A percentile compares a stretch with the other conserved stretches of the same genome.
Conservation (phyloP, 2,113 vertebrate genomes). For the Sterrhoptilus dennistouni region DNA sequence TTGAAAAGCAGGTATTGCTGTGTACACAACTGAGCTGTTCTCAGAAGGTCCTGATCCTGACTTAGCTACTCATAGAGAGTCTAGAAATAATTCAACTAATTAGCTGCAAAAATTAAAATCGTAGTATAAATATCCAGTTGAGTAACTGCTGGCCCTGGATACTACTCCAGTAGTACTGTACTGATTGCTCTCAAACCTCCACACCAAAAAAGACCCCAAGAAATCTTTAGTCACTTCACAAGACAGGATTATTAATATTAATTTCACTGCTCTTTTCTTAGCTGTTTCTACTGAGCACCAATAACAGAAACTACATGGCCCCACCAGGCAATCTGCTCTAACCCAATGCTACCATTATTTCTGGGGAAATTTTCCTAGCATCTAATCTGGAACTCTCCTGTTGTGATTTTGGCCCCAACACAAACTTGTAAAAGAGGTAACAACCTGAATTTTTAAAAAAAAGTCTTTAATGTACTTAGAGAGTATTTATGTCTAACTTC, state of each 20-base stretch:
- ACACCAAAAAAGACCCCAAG: background rate
- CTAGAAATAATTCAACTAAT: background rate
- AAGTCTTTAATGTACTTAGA: background rate
- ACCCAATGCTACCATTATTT: background rate
- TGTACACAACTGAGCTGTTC: background rate
- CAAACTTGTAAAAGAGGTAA: background rate
- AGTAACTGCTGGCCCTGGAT: background rate
- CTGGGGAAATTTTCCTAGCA: background rate
- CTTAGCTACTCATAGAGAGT: fast-evolving
- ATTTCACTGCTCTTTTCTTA: background rate
- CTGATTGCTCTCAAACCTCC: background rate
- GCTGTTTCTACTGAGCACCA: background rate
- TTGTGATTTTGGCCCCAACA: background rate
- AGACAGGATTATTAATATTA: too few species aligned
- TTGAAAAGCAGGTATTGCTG: background rate
- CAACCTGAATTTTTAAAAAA: fast-evolving
- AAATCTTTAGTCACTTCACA: background rate
- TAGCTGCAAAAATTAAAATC: background rate
- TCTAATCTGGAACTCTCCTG: background rate
- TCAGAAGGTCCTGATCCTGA: background rate
- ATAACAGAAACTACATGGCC: background rate
- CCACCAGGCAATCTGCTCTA: background rate
- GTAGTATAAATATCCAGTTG: background rate
- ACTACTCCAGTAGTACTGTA: background rate
- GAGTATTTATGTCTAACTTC: background rate